These are phyloP conservation scores for Phylloscopus whistleri DNA, from an alignment of 2,113 vertebrate genomes.

Conservation along the genomic window DNA sequence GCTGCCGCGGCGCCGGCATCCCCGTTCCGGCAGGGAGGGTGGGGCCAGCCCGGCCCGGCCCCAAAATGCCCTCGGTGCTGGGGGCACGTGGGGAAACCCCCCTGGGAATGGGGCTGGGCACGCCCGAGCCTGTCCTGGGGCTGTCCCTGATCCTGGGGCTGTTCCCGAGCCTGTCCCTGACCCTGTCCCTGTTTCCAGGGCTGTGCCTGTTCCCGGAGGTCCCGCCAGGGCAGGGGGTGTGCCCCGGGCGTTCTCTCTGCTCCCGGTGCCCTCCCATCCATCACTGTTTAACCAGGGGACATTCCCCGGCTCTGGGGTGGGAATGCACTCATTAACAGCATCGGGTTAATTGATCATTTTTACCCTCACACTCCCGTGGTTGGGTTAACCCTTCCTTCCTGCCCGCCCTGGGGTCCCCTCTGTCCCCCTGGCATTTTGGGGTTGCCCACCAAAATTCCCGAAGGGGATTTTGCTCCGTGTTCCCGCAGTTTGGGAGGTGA, in stretches of 20 bases:
- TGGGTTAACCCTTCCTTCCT: not conserved
- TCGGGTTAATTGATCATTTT: not conserved
- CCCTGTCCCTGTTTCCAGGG: too few species aligned
- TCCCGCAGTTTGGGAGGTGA: not conserved
- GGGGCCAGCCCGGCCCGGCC: not conserved
- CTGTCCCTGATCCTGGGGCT: not conserved
- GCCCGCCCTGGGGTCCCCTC: not conserved
- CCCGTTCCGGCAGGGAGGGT: too few species aligned
- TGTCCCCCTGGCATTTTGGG: too few species aligned
- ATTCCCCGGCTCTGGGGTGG: too few species aligned
- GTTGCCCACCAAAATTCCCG: not conserved
- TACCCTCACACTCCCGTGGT: accelerated
- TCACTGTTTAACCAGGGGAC: too few species aligned
- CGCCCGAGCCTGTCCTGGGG: not conserved
- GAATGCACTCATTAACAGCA: not conserved
- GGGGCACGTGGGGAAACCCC: not conserved
- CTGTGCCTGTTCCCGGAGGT: too few species aligned
- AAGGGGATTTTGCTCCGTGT: not conserved
- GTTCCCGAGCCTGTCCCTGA: not conserved
- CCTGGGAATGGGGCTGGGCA: not conserved
- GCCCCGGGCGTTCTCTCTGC: too few species aligned
- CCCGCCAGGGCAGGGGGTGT: too few species aligned
- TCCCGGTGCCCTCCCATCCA: too few species aligned
- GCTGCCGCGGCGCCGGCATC: too few species aligned
- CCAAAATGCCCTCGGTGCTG: accelerated